phyloP scores from a whole-genome alignment of 2,113 vertebrate species.

The Bos javanicus region DNA sequence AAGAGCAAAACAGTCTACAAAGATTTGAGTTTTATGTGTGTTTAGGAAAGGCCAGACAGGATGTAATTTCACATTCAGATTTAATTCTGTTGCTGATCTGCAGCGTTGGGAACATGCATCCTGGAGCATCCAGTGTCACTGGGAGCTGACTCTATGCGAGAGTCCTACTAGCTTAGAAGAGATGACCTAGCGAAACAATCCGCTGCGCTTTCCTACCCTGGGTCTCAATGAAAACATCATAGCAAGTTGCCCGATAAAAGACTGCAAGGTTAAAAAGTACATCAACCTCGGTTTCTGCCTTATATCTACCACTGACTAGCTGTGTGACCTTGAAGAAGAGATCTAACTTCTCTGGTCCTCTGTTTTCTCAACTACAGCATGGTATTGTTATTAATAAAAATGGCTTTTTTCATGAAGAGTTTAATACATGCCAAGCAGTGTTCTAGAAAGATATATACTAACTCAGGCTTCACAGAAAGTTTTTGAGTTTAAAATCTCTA shows the following conservation, averaged over 20 bases:
- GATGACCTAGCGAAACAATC: background rate
- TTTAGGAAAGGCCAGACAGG: slow-evolving; percentile 30
- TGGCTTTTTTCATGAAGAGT: background rate
- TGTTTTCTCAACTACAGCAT: background rate
- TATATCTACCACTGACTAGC: background rate
- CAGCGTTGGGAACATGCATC: background rate
- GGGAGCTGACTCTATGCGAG: background rate
- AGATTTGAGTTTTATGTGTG: slow-evolving; percentile 32
- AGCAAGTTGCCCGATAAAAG: background rate
- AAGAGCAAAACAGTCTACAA: background rate
- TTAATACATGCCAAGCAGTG: background rate
- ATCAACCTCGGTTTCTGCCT: background rate
- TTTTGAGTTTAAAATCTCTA: background rate
- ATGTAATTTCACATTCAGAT: slow-evolving; percentile 40
- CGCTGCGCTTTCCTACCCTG: background rate
- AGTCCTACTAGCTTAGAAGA: background rate
- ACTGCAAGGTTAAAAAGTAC: background rate
- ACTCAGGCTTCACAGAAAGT: background rate
- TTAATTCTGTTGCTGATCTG: slow-evolving; percentile 6
- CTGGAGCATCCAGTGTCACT: background rate
- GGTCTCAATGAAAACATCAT: background rate
- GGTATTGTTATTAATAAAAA: background rate
- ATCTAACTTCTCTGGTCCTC: background rate
- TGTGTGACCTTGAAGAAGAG: background rate
- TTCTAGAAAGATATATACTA: background rate